Evolutionary conservation across 2,888 invertebrate genomes (phyloP), one percentile per base, ranked within the genome.

Genomic region (Acleris holmiana): DNA sequence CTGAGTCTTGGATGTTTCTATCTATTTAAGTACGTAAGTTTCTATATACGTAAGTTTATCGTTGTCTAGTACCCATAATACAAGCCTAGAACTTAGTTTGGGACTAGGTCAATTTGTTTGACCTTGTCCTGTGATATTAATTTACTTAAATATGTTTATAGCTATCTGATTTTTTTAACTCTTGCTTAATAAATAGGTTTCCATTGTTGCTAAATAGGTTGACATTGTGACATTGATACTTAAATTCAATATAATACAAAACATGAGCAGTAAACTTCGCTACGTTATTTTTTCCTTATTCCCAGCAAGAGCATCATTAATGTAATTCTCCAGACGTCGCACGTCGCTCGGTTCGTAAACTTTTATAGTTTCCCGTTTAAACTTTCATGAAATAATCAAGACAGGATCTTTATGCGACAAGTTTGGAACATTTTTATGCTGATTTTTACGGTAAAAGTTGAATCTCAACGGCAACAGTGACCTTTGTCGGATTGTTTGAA

Each of bases 321-420:
- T 78, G 73, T 69, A 73, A 85, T 81, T 84, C 82, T 66, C 75
- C 69, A 73, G 77, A 75, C 83, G 78, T 70, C 71, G 69, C 69
- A 69, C 76, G 77, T 71, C 77, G 69, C 75, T 74, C 72, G 74
- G 76, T 80, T 77, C 79, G 77, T 82, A 79, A 83, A 86, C 80
- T 86, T 85, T 85, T 84, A 86, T 87, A 87, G 86, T 86, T 87
- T 82, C 78, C 80, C 76, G 76, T 72, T 84, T 76, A 79, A 85
- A 85, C 79, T 86, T 86, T 83, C 79, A 82, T 78, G 79, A 78
- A 81, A 85, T 86, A 85, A 85, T 86, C 83, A 84, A 83, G 82
- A 79, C 76, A 68, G 73, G 73, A 82, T 85, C 84, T 85, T 84
- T 86, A 84, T 83, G 79, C 76, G 76, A 56, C 68, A 79, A 84